Evolutionary conservation across 2,888 invertebrate species (phyloP), one percentile per base, ranked within the genome.

Genomic region (Napeogenes inachia): DNA sequence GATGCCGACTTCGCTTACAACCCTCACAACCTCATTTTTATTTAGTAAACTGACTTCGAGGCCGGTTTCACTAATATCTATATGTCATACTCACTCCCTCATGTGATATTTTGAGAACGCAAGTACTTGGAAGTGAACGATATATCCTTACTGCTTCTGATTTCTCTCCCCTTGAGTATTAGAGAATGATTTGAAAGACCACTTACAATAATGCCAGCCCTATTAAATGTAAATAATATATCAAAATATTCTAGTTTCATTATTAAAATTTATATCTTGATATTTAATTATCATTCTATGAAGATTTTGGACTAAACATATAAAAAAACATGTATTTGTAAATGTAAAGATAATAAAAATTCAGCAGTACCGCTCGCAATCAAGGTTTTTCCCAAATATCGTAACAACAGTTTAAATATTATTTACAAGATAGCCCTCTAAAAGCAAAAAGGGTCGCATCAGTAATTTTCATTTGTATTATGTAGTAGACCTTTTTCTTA

Each of bases 41-140:
- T 88, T 87, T 86, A 89, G 87, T 89, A 87, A 82, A 89, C 86
- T 89, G 88, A 88, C 89, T 89, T 89, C 87, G 84, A 85, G 85
- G 80, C 84, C 82, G 82, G 82, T 84, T 87, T 87, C 88, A 88
- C 87, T 88, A 87, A 89, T 89, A 66, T 61, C 45, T 64, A 62
- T 61, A 61, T 64, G 56, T 56, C 64, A 60, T 62, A 85, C 83
- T 80, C 81, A 82, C 82, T 84, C 82, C 82, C 83, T 86, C 84
- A 86, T 88, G 85, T 82, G 81, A 85, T 87, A 86, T 87, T 87
- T 89, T 83, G 80, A 85, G 78, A 81, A 82, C 79, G 80, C 79
- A 75, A 82, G 82, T 84, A 84, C 85, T 86, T 83, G 81, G 83
- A 81, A 82, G 79, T 79, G 79, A 79, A 76, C 76, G 78, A 79